A percentile compares a stretch with the other conserved stretches of the same genome.
Conservation (phyloP, 2,888 invertebrate species). For the Brassicogethes aeneus region DNA sequence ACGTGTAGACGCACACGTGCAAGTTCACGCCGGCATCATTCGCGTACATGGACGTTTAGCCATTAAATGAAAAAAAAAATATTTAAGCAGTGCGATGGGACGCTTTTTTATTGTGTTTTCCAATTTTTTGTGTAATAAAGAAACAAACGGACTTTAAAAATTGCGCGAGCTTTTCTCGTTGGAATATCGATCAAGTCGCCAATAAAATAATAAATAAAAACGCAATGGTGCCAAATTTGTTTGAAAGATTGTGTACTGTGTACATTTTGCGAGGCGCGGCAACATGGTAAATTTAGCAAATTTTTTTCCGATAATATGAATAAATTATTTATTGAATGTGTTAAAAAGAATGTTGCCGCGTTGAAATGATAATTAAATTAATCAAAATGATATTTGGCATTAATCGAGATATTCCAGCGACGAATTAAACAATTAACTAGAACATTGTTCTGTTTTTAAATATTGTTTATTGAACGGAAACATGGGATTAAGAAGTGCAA, state of each 20-base stretch:
- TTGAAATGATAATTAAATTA: slow-evolving; percentile 13
- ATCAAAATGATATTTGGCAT: slow-evolving; percentile 26
- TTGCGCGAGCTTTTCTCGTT: slow-evolving; percentile 8
- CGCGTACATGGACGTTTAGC: slow-evolving; percentile 34
- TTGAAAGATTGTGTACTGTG: slow-evolving; percentile 34
- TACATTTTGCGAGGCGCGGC: slow-evolving; percentile 25
- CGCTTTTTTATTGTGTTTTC: slow-evolving; percentile 35
- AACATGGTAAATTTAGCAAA: slow-evolving; percentile 11
- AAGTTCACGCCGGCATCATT: too few species aligned
- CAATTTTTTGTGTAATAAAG: slow-evolving; percentile 7
- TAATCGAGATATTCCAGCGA: slow-evolving; percentile 28
- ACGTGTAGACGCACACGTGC: too few species aligned
- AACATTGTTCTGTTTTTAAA: slow-evolving; percentile 43
- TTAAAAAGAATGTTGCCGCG: not conserved
- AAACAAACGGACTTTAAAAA: not conserved
- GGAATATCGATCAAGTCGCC: slow-evolving; percentile 14
- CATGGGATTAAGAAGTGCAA: slow-evolving; percentile 27
- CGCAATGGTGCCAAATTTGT: slow-evolving; percentile 22
- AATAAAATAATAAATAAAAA: slow-evolving; percentile 10
- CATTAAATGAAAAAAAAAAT: slow-evolving; percentile 24
- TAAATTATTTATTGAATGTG: slow-evolving; percentile 4
- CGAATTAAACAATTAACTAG: slow-evolving; percentile 34
- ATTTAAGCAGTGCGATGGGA: slow-evolving; percentile 24
- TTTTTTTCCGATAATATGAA: slow-evolving; percentile 6
- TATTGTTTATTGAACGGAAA: slow-evolving; percentile 38